Evolutionary conservation across 2,113 vertebrate species (phyloP), one percentile per base, ranked within the genome.

Genomic region (Aspiorhynchus laticeps): DNA sequence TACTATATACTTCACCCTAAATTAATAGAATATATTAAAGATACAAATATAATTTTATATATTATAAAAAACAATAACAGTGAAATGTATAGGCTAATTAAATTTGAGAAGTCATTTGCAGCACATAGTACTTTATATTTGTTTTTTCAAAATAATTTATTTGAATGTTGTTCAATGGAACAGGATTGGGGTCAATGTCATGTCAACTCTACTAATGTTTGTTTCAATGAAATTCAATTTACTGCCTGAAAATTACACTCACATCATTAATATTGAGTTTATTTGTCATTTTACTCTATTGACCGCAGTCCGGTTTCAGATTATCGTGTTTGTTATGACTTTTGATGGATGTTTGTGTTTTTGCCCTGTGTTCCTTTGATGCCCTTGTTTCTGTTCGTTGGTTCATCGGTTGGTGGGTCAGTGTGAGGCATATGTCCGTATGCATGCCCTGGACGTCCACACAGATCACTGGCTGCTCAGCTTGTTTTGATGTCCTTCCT

Each of bases 401-500:
- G 56, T 84, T 83, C 53, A 80, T 91, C 90, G 87, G 86, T 88
- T 89, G 90, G 80, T 86, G 88, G 91, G 80, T 89, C 89, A 95
- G 95, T 91, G 90, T 92, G 89, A 92, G 93, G 88, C 87, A 86
- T 85, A 89, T 85, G 74, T 90, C 88, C 85, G 81, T 93, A 88
- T 96, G 94, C 93, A 91, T 95, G 90, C 90, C 94, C 83, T 95
- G 95, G 94, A 94, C 88, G 63, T 88, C 88, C 85, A 89, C 91
- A 17, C 89, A 93, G 91, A 92, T 94, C 90, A 90, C 93, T 90
- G 93, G 93, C 95, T 95, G 95, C 93, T 95, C 95, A 93, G 95
- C 93, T 91, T 96, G 95, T 95, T 92, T 96, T 88, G 92, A 93
- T 95, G 93, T 95, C 89, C 80, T 67, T 92, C 92, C 95, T 94